Conservation (phyloP, 2,888 invertebrate species). For the Eupithecia exiguata region DNA sequence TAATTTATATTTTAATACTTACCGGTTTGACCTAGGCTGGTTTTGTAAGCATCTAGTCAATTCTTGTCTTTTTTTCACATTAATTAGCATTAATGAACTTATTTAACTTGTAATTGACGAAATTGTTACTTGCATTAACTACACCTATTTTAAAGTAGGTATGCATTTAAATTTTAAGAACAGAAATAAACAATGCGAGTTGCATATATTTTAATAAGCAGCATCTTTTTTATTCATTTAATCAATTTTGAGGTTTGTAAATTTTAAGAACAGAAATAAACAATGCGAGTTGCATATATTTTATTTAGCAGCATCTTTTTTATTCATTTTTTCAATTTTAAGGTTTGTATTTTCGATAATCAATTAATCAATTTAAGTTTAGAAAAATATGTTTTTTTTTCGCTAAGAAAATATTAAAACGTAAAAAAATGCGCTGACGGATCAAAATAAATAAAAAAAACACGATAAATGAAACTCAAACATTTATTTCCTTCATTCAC, state of each 20-base stretch:
- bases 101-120: neutral
- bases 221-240: too few species aligned
- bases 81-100: neutral
- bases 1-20: conserved; percentile 1
- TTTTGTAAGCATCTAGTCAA: neutral
- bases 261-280: neutral
- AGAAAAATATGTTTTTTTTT: too few species aligned
- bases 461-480: neutral
- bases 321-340: too few species aligned
- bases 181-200: neutral
- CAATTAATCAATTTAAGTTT: too few species aligned
- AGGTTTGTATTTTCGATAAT: neutral
- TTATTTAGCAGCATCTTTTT: too few species aligned
- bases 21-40: neutral
- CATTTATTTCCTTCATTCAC: conserved; percentile 30
- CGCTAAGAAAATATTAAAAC: too few species aligned
- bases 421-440: too few species aligned
- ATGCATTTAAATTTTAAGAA: neutral
- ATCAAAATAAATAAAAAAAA: neutral
- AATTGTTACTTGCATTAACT: neutral
- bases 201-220: neutral
- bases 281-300: neutral
- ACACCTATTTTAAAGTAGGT: neutral
- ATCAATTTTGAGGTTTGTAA: too few species aligned
- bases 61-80: neutral